A percentile compares a stretch with the other conserved stretches of the same genome.
Evolutionary conservation across 2,797 vertebrate species (phyloP).

Genomic region (Semaprochilodus insignis): DNA sequence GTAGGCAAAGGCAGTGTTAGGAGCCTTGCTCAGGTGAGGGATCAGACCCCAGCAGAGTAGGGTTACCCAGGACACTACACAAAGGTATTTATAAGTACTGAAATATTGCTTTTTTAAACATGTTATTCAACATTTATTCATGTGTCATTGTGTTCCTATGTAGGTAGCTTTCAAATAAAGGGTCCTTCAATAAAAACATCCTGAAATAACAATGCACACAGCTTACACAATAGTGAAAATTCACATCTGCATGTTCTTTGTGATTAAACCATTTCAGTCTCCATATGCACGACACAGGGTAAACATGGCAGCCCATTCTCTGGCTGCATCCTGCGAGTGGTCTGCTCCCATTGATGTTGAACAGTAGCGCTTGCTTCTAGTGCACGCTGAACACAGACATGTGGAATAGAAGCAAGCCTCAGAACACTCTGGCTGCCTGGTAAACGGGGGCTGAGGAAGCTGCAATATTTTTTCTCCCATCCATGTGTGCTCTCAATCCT

Average conservation of each 20-base stretch:
- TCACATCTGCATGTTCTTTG: neutral
- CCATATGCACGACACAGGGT: neutral
- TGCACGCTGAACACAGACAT: neutral
- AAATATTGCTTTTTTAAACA: too few species aligned
- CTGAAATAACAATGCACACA: too few species aligned
- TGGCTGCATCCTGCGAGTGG: neutral
- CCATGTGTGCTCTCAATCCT: slow-evolving; percentile 36
- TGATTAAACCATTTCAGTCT: neutral
- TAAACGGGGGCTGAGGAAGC: slow-evolving; percentile 7
- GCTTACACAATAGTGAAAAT: too few species aligned
- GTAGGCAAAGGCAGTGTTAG: too few species aligned
- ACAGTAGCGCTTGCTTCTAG: neutral
- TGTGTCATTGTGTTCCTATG: too few species aligned
- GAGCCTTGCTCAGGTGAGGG: too few species aligned
- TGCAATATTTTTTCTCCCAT: neutral
- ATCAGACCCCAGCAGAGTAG: too few species aligned
- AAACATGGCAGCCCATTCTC: neutral
- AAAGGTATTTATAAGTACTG: too few species aligned
- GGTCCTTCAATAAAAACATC: too few species aligned
- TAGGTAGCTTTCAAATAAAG: too few species aligned
- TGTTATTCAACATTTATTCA: too few species aligned
- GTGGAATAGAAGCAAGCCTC: neutral
- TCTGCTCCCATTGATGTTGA: neutral
- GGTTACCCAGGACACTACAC: too few species aligned
- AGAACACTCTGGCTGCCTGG: neutral